phyloP scores from a whole-genome alignment of 2,888 invertebrate species.

The Oligia latruncula region DNA sequence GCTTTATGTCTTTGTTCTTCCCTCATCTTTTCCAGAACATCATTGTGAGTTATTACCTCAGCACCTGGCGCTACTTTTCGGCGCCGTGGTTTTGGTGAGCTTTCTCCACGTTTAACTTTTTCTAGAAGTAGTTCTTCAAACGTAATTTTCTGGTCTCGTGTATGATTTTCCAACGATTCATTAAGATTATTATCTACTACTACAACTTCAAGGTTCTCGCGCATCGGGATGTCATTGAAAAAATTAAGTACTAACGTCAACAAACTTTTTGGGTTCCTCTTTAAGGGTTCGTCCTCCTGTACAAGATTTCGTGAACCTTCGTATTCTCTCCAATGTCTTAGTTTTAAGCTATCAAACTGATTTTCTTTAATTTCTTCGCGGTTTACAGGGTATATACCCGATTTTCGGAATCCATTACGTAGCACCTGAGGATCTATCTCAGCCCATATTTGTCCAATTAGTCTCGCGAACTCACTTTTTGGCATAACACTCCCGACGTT shows the following conservation, averaged over 20 bases:
- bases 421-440: constrained; percentile 9
- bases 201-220: no score
- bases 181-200: no score
- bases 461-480: not conserved
- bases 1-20: no score
- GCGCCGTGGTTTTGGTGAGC: no score
- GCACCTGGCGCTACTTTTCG: no score
- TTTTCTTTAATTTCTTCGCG: constrained; percentile 1
- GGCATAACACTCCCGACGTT: not conserved
- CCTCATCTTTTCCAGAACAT: no score
- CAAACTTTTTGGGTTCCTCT: constrained; percentile 2
- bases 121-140: no score
- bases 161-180: no score
- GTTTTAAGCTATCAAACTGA: constrained; percentile 1
- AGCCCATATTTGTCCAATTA: constrained; percentile 8
- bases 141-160: no score
- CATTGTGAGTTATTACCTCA: no score
- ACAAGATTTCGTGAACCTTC: not conserved
- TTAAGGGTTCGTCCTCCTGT: not conserved
- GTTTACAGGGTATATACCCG: constrained; percentile 5
- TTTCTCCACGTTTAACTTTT: no score
- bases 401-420: constrained; percentile 2
- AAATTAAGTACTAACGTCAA: not conserved
- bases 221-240: no score
- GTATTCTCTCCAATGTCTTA: constrained; percentile 2